Conservation (phyloP, 2,888 invertebrate genomes). For the Alsophila aescularia region DNA sequence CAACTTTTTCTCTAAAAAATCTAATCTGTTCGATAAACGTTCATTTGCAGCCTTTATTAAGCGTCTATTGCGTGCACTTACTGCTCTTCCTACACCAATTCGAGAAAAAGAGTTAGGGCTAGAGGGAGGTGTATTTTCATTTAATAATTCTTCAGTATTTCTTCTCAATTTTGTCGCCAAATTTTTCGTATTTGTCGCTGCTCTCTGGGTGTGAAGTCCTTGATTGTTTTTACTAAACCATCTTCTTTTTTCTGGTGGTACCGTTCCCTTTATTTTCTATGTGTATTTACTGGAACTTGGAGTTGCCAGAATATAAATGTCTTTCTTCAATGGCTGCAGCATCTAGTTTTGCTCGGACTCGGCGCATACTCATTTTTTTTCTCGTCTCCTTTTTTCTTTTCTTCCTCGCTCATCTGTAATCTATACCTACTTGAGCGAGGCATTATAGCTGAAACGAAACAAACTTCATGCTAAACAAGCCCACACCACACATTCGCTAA, state of each 20-base stretch:
- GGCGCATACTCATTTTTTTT: not conserved
- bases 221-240: slow-evolving; percentile 28
- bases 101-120: not conserved
- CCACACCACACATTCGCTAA: no score
- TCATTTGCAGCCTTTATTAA: not conserved
- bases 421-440: not conserved
- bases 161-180: slow-evolving; percentile 28
- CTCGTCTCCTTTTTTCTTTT: not conserved
- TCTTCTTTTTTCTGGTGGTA: slow-evolving; percentile 32
- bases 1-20: not conserved
- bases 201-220: slow-evolving; percentile 31
- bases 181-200: slow-evolving; percentile 30
- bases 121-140: not conserved
- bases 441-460: no score
- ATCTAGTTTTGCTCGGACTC: not conserved
- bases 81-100: not conserved
- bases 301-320: no score
- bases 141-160: slow-evolving; percentile 4
- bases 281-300: no score
- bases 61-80: not conserved
- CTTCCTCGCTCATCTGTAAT: not conserved
- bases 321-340: not conserved
- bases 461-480: no score
- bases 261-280: slow-evolving; percentile 11
- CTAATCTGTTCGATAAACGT: not conserved